Percentiles rank a stretch among this genome's conserved stretches.
Conservation (phyloP, 2,113 vertebrate genomes). For the Dipodomys merriami region DNA sequence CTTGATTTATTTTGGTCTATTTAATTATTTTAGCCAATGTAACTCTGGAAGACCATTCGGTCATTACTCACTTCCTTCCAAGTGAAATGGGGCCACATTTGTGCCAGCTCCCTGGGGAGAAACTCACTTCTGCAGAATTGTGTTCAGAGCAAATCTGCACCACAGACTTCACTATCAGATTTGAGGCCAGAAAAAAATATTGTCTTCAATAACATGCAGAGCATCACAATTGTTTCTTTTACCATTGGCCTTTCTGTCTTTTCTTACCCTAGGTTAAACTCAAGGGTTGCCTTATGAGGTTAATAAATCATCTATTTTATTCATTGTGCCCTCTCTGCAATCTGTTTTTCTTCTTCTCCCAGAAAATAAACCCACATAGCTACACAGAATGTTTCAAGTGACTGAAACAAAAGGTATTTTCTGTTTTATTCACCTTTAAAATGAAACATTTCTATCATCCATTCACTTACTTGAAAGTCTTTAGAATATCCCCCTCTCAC, state of each 20-base stretch:
- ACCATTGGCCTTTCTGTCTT: constrained; percentile 24
- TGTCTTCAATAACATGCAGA: constrained; percentile 40
- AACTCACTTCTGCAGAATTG: neutral
- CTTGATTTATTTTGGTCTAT: constrained; percentile 53
- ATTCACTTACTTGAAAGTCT: neutral
- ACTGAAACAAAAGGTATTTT: constrained; percentile 45
- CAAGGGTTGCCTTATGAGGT: constrained; percentile 59
- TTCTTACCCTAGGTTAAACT: constrained; percentile 43
- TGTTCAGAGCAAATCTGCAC: neutral
- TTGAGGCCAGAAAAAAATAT: constrained; percentile 44
- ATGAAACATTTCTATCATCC: constrained; percentile 35
- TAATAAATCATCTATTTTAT: constrained; percentile 65
- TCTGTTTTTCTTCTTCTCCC: neutral
- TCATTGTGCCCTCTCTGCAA: neutral
- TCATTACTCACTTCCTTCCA: constrained; percentile 37
- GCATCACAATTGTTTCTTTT: constrained; percentile 26
- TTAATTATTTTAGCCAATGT: constrained; percentile 31
- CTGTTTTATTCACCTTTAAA: neutral
- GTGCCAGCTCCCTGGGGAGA: neutral
- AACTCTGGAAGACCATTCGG: constrained; percentile 8
- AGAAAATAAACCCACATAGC: constrained; percentile 9
- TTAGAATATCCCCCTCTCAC: neutral
- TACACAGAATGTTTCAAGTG: constrained; percentile 13
- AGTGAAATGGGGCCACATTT: neutral
- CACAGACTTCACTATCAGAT: constrained; percentile 20